Conservation (phyloP, 2,113 vertebrate genomes). For the Oncorhynchus clarkii region DNA sequence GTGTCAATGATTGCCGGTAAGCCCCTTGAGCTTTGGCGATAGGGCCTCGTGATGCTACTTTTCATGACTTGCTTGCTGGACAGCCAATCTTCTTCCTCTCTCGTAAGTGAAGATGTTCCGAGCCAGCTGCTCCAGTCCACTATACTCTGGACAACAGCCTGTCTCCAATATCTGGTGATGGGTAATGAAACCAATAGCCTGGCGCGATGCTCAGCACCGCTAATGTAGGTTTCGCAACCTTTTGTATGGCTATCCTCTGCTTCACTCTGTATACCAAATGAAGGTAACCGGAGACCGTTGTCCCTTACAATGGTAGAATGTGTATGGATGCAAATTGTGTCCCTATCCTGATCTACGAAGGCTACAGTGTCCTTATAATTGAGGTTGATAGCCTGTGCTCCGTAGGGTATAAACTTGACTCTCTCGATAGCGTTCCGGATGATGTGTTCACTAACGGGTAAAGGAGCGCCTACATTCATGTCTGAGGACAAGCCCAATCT, state of each 20-base stretch:
- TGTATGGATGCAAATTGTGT: not conserved
- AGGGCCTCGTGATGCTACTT: not conserved
- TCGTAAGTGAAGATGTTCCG: not conserved
- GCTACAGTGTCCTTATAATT: not conserved
- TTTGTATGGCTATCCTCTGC: not conserved
- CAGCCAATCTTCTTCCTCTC: not conserved
- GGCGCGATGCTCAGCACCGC: not conserved
- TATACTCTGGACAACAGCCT: not conserved
- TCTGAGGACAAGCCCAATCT: not conserved
- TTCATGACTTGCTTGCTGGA: not conserved
- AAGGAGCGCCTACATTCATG: not conserved
- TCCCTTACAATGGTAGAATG: not conserved
- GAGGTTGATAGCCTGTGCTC: not conserved
- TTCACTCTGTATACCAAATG: not conserved
- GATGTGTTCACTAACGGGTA: not conserved
- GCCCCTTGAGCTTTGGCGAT: too few relatives aligned
- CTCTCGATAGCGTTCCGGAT: not conserved
- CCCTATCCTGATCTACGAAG: not conserved
- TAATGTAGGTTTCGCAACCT: not conserved
- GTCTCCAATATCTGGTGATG: too few relatives aligned
- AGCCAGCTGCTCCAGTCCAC: not conserved
- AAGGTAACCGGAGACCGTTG: not conserved
- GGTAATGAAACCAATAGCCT: too few relatives aligned
- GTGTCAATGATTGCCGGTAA: too few relatives aligned
- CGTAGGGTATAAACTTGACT: not conserved